These are phyloP conservation scores for Holacanthus passer DNA, from an alignment of 2,113 vertebrate genomes.

Conservation along the genomic window DNA sequence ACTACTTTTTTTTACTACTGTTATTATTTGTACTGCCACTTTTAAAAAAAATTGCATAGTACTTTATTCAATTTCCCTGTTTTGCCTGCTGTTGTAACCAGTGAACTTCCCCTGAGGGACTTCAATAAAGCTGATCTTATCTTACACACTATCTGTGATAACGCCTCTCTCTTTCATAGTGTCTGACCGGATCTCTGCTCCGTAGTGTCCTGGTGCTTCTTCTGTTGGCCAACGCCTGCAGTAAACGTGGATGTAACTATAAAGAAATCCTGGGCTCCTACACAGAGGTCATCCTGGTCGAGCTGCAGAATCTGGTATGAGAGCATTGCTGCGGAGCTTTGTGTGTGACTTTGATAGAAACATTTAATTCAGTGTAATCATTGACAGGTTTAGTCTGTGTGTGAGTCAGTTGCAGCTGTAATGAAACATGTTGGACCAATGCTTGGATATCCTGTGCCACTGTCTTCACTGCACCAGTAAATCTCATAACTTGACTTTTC, in stretches of 20 bases:
- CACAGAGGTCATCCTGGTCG: constrained; percentile 74
- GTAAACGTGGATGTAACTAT: constrained; percentile 79
- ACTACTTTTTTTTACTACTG: no score
- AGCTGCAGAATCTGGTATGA: constrained; percentile 82
- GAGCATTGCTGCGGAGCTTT: background rate
- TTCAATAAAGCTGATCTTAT: no score
- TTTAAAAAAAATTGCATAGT: no score
- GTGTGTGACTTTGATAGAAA: background rate
- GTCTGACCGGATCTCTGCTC: constrained; percentile 76
- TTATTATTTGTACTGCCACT: no score
- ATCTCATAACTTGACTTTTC: background rate
- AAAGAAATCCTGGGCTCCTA: constrained; percentile 79
- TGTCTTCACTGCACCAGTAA: background rate
- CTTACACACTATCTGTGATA: background rate
- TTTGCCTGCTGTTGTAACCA: no score
- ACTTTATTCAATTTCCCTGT: no score
- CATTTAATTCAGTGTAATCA: no score
- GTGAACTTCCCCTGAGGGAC: no score
- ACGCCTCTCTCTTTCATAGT: constrained; percentile 62
- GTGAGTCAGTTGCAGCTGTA: background rate
- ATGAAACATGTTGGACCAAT: background rate
- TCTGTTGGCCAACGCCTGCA: constrained; percentile 66
- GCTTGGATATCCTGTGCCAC: background rate
- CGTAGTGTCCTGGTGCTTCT: constrained; percentile 77
- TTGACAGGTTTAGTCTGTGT: no score